Percentiles rank a stretch among this genome's conserved stretches.
These are phyloP conservation scores for Nerophis lumbriciformis DNA, from an alignment of 2,113 vertebrate species.

Conservation along the genomic window DNA sequence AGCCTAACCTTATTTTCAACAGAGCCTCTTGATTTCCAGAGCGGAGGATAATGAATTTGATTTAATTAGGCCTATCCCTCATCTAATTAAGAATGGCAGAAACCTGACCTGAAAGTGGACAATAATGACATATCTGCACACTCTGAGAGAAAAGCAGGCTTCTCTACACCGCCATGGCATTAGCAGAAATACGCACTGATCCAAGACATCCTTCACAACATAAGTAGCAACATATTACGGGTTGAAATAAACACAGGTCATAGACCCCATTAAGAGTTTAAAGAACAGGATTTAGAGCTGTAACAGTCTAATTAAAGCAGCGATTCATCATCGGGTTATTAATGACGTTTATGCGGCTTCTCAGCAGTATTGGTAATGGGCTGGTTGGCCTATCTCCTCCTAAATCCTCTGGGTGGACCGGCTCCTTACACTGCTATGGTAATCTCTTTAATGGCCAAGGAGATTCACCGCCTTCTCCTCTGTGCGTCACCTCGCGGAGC, in stretches of 20 bases:
- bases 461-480: conserved; percentile 47
- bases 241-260: conserved; percentile 53
- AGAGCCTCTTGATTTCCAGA: conserved; percentile 93
- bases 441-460: conserved; percentile 76
- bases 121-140: conserved; percentile 20
- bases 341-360: conserved; percentile 74
- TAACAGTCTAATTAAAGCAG: conserved; percentile 81
- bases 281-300: conserved; percentile 68
- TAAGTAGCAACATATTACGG: conserved; percentile 34
- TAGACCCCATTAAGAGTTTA: conserved; percentile 40
- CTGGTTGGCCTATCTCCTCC: conserved; percentile 69
- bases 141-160: conserved; percentile 5
- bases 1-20: conserved; percentile 87
- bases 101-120: conserved; percentile 77
- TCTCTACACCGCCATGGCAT: conserved; percentile 17
- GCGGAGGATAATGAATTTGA: conserved; percentile 99
- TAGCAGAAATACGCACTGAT: conserved; percentile 15
- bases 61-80: conserved; percentile 91
- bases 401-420: conserved; percentile 69
- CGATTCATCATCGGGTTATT: conserved; percentile 82
- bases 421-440: conserved; percentile 72
- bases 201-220: conserved; percentile 22
- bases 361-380: conserved; percentile 76
- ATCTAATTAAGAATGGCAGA: conserved; percentile 91
- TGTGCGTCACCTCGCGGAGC: conserved; percentile 40